phyloP scores from a whole-genome alignment of 2,797 vertebrate species.

The Gymnodraco acuticeps region DNA sequence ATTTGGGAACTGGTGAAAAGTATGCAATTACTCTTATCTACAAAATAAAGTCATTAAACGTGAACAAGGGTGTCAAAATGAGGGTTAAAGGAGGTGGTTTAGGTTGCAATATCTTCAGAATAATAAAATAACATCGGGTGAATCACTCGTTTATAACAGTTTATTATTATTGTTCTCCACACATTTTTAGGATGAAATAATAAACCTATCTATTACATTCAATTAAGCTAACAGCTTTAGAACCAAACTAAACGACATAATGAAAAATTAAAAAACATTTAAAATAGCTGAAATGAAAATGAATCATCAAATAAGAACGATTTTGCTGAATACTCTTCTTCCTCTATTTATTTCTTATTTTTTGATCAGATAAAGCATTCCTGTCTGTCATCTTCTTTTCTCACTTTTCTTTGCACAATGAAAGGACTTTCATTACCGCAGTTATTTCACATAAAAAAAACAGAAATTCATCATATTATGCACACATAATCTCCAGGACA shows the following conservation, averaged over 20 bases:
- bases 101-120: too few species aligned
- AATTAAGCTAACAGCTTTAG: too few species aligned
- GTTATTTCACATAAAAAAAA: background rate
- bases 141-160: too few species aligned
- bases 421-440: background rate
- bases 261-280: too few species aligned
- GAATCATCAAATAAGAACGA: background rate
- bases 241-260: too few species aligned
- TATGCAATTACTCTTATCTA: too few species aligned
- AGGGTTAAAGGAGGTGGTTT: too few species aligned
- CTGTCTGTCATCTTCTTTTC: background rate
- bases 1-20: too few species aligned
- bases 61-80: background rate
- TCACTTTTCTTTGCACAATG: background rate
- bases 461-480: background rate
- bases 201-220: too few species aligned
- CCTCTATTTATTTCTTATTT: slow-evolving; percentile 13
- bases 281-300: background rate
- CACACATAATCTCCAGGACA: background rate
- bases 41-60: background rate
- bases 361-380: background rate
- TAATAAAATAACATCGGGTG: too few species aligned
- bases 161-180: background rate
- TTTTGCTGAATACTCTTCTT: background rate
- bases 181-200: background rate